These are phyloP conservation scores for Crossaster papposus DNA, from an alignment of 53 echinoderm and acorn worm species.

Conservation along the genomic window DNA sequence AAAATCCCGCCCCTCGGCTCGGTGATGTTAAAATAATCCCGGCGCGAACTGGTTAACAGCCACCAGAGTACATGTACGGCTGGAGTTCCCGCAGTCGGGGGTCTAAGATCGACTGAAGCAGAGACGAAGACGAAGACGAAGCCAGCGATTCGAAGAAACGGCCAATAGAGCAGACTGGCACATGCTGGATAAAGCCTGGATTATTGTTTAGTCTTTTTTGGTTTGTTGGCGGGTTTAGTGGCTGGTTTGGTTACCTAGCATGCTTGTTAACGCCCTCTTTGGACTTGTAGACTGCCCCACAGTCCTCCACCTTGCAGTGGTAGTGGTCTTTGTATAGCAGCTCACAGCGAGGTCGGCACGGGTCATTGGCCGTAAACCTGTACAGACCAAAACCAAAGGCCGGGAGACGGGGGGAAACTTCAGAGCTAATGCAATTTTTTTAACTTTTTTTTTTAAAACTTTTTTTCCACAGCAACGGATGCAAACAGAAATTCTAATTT, in stretches of 20 bases:
- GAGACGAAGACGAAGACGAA: too few species aligned
- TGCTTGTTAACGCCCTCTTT: slow-evolving; percentile 99
- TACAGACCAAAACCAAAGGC: slow-evolving; percentile 51
- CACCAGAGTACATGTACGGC: too few species aligned
- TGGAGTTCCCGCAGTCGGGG: too few species aligned
- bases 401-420: slow-evolving; percentile 42
- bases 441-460: neutral
- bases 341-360: slow-evolving; percentile 92
- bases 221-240: neutral
- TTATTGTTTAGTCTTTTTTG: neutral
- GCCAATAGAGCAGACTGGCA: slow-evolving; percentile 31
- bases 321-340: slow-evolving; percentile 99
- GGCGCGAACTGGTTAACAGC: too few species aligned
- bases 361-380: slow-evolving; percentile 99
- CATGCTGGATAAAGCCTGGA: slow-evolving; percentile 24
- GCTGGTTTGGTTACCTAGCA: slow-evolving; percentile 70
- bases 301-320: slow-evolving; percentile 91
- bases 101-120: too few species aligned
- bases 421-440: slow-evolving; percentile 36
- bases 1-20: too few species aligned
- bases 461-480: neutral
- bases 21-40: too few species aligned
- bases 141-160: too few species aligned
- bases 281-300: slow-evolving; percentile 87
- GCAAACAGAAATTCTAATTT: neutral